Conservation (phyloP, 2,888 invertebrate genomes). For the Lymantria monacha region DNA sequence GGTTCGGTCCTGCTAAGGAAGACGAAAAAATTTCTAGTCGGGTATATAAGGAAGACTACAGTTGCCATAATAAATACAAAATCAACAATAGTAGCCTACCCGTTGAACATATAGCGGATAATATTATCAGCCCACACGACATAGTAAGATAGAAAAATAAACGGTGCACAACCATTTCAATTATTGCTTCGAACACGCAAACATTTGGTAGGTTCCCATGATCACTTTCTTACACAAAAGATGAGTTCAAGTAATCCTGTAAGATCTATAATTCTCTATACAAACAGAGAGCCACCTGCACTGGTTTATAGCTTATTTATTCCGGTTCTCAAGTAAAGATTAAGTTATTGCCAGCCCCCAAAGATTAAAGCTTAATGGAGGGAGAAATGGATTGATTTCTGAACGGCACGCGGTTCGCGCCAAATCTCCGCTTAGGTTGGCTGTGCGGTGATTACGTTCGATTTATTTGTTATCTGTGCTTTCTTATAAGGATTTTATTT, state of each 20-base stretch:
- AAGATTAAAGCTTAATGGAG: slow-evolving; percentile 79
- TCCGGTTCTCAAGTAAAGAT: slow-evolving; percentile 74
- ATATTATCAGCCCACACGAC: slow-evolving; percentile 59
- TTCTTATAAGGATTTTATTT: slow-evolving; percentile 20
- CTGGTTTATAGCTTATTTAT: slow-evolving; percentile 80
- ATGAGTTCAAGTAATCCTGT: slow-evolving; percentile 39
- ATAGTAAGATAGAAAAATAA: slow-evolving; percentile 53
- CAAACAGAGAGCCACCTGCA: slow-evolving; percentile 71
- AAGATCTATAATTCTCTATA: slow-evolving; percentile 57
- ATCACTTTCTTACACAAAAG: slow-evolving; percentile 42
- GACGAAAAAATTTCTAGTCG: too few species aligned
- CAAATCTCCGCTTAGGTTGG: slow-evolving; percentile 50
- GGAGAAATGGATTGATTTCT: slow-evolving; percentile 77
- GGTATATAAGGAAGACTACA: too few species aligned
- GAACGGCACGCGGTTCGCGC: slow-evolving; percentile 62
- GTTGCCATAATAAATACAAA: neutral
- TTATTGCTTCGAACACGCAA: slow-evolving; percentile 70
- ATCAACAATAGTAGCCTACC: neutral
- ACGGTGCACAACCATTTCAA: slow-evolving; percentile 58
- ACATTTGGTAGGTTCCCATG: slow-evolving; percentile 70
- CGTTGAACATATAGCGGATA: neutral
- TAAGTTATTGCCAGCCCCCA: slow-evolving; percentile 78
- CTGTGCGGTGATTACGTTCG: slow-evolving; percentile 38
- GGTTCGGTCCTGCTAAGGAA: too few species aligned
- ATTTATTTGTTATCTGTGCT: slow-evolving; percentile 35